phyloP scores from a whole-genome alignment of 1,140 invertebrate genomes.

The Plodia interpunctella region DNA sequence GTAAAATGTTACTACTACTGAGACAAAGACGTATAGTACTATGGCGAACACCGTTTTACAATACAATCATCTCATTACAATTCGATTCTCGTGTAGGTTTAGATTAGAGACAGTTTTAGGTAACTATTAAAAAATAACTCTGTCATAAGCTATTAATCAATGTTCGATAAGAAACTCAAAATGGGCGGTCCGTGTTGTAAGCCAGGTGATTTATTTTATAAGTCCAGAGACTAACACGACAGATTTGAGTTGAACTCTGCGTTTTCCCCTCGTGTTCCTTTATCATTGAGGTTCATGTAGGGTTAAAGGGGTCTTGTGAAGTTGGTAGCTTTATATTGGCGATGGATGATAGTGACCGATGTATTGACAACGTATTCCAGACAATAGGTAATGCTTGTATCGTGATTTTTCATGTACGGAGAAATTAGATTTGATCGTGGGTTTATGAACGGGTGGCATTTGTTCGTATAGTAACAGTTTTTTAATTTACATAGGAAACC shows the following conservation, averaged over 20 bases:
- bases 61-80: conserved; percentile 12
- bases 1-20: too few relatives aligned
- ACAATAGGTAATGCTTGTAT: conserved; percentile 50
- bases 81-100: conserved; percentile 21
- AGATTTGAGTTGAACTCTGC: conserved; percentile 24
- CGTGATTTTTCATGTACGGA: conserved; percentile 22
- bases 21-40: neutral
- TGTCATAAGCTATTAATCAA: conserved; percentile 70
- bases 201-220: conserved; percentile 63
- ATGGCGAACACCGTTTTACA: neutral
- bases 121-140: conserved; percentile 67
- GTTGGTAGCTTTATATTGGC: conserved; percentile 35
- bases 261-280: neutral
- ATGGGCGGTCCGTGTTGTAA: conserved; percentile 59
- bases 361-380: conserved; percentile 42
- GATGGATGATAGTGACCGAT: conserved; percentile 35
- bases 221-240: conserved; percentile 32
- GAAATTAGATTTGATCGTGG: conserved; percentile 9
- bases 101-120: conserved; percentile 52
- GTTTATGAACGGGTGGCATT: neutral
- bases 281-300: neutral
- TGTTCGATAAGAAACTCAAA: conserved; percentile 63
- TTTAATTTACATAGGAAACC: too few relatives aligned
- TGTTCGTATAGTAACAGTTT: neutral
- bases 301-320: conserved; percentile 19